Evolutionary conservation across 2,797 vertebrate genomes (phyloP).

Genomic region (Anguilla anguilla): DNA sequence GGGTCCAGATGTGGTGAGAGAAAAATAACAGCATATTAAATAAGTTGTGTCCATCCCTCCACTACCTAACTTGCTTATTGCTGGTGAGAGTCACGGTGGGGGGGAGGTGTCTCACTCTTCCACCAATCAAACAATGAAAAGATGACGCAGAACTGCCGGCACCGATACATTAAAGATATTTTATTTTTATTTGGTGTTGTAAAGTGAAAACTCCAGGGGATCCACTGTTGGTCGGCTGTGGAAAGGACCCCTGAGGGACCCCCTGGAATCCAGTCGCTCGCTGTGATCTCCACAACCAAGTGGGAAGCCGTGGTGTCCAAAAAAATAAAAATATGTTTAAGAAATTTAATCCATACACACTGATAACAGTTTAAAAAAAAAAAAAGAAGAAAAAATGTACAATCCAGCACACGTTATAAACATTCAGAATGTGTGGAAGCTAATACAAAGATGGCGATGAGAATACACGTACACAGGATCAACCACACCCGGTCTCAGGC

Average conservation of each 20-base stretch:
- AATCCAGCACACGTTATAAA: slow-evolving; percentile 51
- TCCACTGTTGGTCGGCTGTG: slow-evolving; percentile 12
- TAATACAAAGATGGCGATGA: slow-evolving; percentile 30
- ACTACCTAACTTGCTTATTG: no score
- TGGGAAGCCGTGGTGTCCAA: slow-evolving; percentile 41
- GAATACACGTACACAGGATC: slow-evolving; percentile 25
- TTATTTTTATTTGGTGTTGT: slow-evolving; percentile 68
- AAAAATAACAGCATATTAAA: no score
- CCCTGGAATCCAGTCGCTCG: slow-evolving; percentile 27
- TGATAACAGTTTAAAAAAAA: slow-evolving; percentile 48
- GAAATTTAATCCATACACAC: slow-evolving; percentile 55
- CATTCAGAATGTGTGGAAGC: slow-evolving; percentile 34
- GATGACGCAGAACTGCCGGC: slow-evolving; percentile 23
- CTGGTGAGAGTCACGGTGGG: no score
- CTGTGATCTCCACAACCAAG: slow-evolving; percentile 44
- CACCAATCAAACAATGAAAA: background rate
- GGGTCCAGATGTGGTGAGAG: background rate
- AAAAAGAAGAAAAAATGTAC: slow-evolving; percentile 26
- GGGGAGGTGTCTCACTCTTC: background rate
- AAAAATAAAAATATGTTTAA: slow-evolving; percentile 43
- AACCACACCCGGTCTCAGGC: background rate
- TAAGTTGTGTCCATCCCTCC: no score
- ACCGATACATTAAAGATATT: slow-evolving; percentile 47
- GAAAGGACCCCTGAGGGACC: background rate
- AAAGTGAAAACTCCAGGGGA: slow-evolving; percentile 59